Evolutionary conservation across 2,888 invertebrate genomes (phyloP), one percentile per base, ranked within the genome.

Genomic region (Bimastos eiseni): DNA sequence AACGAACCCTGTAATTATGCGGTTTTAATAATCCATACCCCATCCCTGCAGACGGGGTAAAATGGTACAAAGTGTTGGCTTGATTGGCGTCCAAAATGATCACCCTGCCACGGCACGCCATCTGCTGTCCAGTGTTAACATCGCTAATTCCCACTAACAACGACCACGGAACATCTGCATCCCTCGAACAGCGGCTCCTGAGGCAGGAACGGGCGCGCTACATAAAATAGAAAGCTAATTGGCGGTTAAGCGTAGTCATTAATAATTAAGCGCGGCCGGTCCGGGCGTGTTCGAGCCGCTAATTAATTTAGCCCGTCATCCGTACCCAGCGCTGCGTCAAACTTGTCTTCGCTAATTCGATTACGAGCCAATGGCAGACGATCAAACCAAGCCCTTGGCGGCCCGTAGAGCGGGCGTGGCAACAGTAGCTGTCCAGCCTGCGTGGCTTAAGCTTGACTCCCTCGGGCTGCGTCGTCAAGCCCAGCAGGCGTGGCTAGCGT

Each of bases 131-230:
- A 21, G 36, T 37, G 34, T 86, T 86, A 36, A 86, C 86, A 86
- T 86, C 86, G 86, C 86, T 86, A 86, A 86, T 86, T 86, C 86
- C n/a, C 86, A 34, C 86, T 86, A 86, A 86, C 86, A 86, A 86
- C 37, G 34, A 24, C 86, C 15, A 11, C 19, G 36, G 21, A 86
- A 86, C 86, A 86, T 86, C 86, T 86, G 86, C 86, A 86, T 34
- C 86, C 86, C 86, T 34, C n/a, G 6, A n/a, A 34, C 36, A n/a
- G n/a, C 70, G 70, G 70, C 70, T 70, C 70, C 70, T 70, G 70
- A 70, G 70, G 70, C 70, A 70, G 21, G 86, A 34, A 24, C 86
- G 86, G 86, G 36, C n/a, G 86, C 37, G 86, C 34, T 37, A 36
- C 86, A 37, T 86, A 86, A 86, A 86, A 33, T 86, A 86, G 36